Evolutionary conservation across 2,888 invertebrate species (phyloP).

Genomic region (Tachystola acroxantha): DNA sequence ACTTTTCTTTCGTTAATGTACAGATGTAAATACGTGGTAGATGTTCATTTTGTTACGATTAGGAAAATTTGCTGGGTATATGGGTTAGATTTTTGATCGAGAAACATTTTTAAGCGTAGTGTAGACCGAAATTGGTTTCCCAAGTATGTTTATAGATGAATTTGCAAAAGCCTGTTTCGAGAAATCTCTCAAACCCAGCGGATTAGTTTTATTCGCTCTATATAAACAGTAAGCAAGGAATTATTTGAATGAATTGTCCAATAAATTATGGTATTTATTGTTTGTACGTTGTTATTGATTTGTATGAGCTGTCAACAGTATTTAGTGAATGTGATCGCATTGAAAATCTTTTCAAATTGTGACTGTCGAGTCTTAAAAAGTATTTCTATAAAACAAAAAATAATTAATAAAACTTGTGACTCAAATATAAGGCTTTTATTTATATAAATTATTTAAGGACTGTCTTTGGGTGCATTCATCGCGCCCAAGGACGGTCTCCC

Average conservation of each 20-base stretch:
- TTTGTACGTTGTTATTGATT: constrained; percentile 70
- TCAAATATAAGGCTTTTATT: constrained; percentile 50
- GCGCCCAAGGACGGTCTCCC: no score
- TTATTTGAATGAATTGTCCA: constrained; percentile 70
- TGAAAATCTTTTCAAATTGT: constrained; percentile 70
- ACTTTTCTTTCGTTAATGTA: constrained; percentile 74
- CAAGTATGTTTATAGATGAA: constrained; percentile 3
- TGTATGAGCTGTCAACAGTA: constrained; percentile 63
- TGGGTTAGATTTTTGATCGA: constrained; percentile 5
- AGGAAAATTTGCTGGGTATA: constrained; percentile 25
- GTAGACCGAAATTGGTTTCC: neutral
- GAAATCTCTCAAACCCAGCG: constrained; percentile 14
- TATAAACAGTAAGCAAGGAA: constrained; percentile 48
- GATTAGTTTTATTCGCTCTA: constrained; percentile 38
- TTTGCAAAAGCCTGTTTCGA: constrained; percentile 1
- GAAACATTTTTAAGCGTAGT: neutral
- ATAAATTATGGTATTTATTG: constrained; percentile 68
- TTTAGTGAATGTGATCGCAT: constrained; percentile 65
- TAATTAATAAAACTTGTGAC: constrained; percentile 65
- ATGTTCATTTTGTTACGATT: constrained; percentile 57
- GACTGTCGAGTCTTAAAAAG: constrained; percentile 74
- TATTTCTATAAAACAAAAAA: constrained; percentile 72
- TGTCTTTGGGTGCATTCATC: no score
- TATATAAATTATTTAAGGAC: no score
- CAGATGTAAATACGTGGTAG: constrained; percentile 71